Evolutionary conservation across 1,140 invertebrate species (phyloP), one percentile per base, ranked within the genome.

Genomic region (Leptoteleia sp.): DNA sequence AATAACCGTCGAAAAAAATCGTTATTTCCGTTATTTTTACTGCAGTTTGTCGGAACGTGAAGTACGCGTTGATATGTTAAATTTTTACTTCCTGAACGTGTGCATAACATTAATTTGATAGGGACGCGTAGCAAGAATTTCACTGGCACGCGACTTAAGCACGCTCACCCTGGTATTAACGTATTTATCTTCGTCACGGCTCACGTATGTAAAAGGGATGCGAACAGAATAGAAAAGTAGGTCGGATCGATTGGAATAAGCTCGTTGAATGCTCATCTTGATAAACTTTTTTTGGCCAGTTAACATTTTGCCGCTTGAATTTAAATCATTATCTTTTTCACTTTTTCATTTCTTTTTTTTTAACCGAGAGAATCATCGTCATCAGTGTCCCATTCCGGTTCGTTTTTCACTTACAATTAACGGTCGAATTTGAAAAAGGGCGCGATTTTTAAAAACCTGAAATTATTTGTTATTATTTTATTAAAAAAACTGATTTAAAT

Each of bases 151-250:
- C 79, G 70, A 82, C 73, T 48, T 65, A 71, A 77, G 52, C 64
- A 62, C 48, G 75, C 45, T 65, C 48, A 40, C 59, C 57, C 45
- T 64, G 65, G 67, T 52, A 64, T 71, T 61, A 80, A 78, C 76
- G 75, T 78, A 77, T 80, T 80, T 81, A 81, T 72, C 54, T 71
- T 62, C 72, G 81, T 78, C 70, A 76, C 59, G 19, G 65, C 59
- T 55, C 25, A 8, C 55, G 59, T 52, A 70, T 62, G 72, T 79
- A 75, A 78, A 68, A 61, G 61, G 38, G 64, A 72, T 70, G 67
- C 75, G 79, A 75, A 62, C 45, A 9, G 64, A 76, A 76, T 76
- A 70, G 54, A 79, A 78, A 83, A 81, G 79, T 80, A 75, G 79
- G 79, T 81, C 79, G 72, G 31, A 71, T 78, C 77, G 77, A 83